phyloP scores from a whole-genome alignment of 2,797 vertebrate genomes.

The Coregonus suidteri region DNA sequence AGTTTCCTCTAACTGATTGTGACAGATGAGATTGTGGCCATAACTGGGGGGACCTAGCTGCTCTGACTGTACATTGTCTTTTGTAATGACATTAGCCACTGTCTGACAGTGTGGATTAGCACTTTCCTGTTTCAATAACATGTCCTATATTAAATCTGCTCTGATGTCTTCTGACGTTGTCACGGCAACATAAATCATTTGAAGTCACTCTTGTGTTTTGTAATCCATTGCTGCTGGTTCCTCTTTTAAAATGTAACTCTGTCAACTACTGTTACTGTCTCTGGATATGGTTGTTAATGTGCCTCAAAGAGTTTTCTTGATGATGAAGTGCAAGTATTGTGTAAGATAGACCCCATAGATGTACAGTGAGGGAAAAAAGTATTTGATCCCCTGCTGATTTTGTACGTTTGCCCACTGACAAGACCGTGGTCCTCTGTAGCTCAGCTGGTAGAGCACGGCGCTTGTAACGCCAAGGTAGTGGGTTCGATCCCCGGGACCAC shows the following conservation, averaged over 20 bases:
- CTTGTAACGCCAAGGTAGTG: too few species aligned
- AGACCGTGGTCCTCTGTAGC: too few species aligned
- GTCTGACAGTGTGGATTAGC: slow-evolving; percentile 72
- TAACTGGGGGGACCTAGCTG: slow-evolving; percentile 47
- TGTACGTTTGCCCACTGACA: too few species aligned
- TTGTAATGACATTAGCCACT: slow-evolving; percentile 70
- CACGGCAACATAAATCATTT: slow-evolving; percentile 51
- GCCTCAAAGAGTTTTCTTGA: not conserved
- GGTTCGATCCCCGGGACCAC: too few species aligned
- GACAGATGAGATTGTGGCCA: slow-evolving; percentile 69
- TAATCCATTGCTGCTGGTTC: not conserved
- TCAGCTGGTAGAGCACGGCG: too few species aligned
- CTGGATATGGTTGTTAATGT: not conserved
- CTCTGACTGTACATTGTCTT: slow-evolving; percentile 55
- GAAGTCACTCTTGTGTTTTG: slow-evolving; percentile 35
- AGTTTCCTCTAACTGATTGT: slow-evolving; percentile 58
- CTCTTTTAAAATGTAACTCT: not conserved
- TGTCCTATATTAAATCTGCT: slow-evolving; percentile 64
- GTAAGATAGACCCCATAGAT: not conserved
- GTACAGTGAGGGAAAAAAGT: too few species aligned
- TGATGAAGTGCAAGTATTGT: not conserved
- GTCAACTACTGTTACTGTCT: not conserved
- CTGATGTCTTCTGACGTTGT: slow-evolving; percentile 19
- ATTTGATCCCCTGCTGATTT: too few species aligned
- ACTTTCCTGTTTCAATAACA: slow-evolving; percentile 60